Evolutionary conservation across 2,113 vertebrate genomes (phyloP).

Genomic region (Choloepus hoffmanni): DNA sequence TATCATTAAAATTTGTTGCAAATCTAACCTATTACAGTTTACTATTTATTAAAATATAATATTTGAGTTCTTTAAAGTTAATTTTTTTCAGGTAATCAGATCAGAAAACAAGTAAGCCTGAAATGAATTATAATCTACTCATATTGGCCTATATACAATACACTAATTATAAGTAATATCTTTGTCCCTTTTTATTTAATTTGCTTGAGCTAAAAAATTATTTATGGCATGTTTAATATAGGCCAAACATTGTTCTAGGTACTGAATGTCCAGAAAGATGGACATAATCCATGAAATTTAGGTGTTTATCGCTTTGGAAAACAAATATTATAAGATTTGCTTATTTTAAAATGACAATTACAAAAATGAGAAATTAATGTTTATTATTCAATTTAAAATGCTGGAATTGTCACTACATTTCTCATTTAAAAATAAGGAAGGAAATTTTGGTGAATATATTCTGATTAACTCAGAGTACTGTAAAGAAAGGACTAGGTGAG

Average conservation of each 20-base stretch:
- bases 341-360: background rate
- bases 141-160: background rate
- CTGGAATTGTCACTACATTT: background rate
- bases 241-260: background rate
- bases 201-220: background rate
- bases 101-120: background rate
- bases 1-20: slow-evolving; percentile 17
- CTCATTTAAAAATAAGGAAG: background rate
- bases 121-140: background rate
- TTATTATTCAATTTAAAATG: slow-evolving; percentile 19
- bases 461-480: background rate
- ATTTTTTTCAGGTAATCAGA: slow-evolving; percentile 22
- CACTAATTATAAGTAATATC: background rate
- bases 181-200: background rate
- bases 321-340: background rate
- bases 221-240: background rate
- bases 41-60: background rate
- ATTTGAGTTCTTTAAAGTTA: slow-evolving; percentile 24
- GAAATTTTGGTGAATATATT: slow-evolving; percentile 24
- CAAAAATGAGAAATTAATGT: background rate
- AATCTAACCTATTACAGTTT: background rate
- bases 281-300: background rate
- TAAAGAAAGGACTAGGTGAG: background rate
- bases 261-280: background rate
- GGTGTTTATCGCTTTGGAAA: background rate